Evolutionary conservation across 2,113 vertebrate species (phyloP).

Genomic region (Lampris incognitus): DNA sequence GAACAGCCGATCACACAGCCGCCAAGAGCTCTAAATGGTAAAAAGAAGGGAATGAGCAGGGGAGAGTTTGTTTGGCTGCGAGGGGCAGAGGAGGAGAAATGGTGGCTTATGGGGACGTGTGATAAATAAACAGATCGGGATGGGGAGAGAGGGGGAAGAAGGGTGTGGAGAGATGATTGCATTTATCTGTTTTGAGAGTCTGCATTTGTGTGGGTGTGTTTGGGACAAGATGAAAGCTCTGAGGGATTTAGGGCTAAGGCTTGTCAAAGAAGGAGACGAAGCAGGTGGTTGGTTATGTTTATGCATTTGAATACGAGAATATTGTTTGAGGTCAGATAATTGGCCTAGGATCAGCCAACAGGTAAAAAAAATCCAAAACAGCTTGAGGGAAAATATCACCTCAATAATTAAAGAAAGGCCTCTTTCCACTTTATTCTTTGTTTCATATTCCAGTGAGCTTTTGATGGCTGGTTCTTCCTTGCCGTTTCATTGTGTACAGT

Average conservation of each 20-base stretch:
- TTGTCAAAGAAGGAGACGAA: background rate
- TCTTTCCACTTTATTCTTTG: background rate
- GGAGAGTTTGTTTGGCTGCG: background rate
- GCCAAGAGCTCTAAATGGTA: background rate
- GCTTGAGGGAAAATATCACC: no score
- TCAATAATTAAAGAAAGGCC: background rate
- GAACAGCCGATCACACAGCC: conserved; percentile 35
- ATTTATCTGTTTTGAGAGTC: background rate
- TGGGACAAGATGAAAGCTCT: conserved; percentile 8
- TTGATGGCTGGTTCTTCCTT: background rate
- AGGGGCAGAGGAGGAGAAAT: background rate
- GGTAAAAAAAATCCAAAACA: no score
- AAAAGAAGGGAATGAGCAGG: background rate
- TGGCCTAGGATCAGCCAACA: no score
- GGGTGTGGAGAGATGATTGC: conserved; percentile 21
- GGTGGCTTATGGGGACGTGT: conserved; percentile 18
- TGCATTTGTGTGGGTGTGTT: background rate
- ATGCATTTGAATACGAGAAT: conserved; percentile 8
- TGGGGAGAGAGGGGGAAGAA: conserved; percentile 2
- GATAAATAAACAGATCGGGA: conserved; percentile 26
- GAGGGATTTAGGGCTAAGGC: conserved; percentile 5
- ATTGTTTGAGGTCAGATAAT: background rate
- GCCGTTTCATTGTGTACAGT: background rate
- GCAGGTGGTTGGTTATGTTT: conserved; percentile 15
- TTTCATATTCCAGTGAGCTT: no score